These are phyloP conservation scores for Camponotus fellah DNA, from an alignment of 2,888 invertebrate genomes.

Conservation along the genomic window DNA sequence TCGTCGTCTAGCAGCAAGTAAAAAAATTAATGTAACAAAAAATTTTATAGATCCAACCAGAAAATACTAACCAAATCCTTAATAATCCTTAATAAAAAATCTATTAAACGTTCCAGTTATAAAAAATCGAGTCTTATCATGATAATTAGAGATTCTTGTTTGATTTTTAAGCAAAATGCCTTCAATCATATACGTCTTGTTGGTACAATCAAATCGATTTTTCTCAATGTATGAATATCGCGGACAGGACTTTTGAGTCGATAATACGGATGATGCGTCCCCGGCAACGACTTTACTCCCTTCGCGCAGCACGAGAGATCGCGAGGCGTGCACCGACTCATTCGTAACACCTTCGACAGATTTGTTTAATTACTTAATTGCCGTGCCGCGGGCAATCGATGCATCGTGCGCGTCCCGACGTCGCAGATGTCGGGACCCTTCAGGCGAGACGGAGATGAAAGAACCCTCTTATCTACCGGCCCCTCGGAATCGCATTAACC, in stretches of 20 bases:
- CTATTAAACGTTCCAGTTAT: too few species aligned
- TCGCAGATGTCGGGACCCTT: conserved; percentile 75
- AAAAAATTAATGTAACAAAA: too few species aligned
- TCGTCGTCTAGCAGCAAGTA: too few species aligned
- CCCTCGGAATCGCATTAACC: conserved; percentile 70
- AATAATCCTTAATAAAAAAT: too few species aligned
- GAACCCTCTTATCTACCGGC: conserved; percentile 70
- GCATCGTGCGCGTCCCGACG: conserved; percentile 60
- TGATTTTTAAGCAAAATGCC: too few species aligned
- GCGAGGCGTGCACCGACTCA: conserved; percentile 76
- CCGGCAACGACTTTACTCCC: conserved; percentile 38
- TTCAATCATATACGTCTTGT: too few species aligned
- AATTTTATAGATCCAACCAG: too few species aligned
- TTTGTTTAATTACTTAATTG: conserved; percentile 87
- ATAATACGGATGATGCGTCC: conserved; percentile 48
- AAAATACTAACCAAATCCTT: too few species aligned
- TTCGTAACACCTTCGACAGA: conserved; percentile 81
- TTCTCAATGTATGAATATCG: conserved; percentile 34
- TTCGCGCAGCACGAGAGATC: conserved; percentile 43
- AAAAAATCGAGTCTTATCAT: too few species aligned
- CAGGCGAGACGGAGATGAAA: conserved; percentile 69
- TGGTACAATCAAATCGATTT: too few species aligned
- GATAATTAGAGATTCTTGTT: too few species aligned
- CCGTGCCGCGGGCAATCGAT: conserved; percentile 78
- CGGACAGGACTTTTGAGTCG: conserved; percentile 47